Evolutionary conservation across 2,797 vertebrate species (phyloP), one percentile per base, ranked within the genome.

Genomic region (Tachyglossus aculeatus): DNA sequence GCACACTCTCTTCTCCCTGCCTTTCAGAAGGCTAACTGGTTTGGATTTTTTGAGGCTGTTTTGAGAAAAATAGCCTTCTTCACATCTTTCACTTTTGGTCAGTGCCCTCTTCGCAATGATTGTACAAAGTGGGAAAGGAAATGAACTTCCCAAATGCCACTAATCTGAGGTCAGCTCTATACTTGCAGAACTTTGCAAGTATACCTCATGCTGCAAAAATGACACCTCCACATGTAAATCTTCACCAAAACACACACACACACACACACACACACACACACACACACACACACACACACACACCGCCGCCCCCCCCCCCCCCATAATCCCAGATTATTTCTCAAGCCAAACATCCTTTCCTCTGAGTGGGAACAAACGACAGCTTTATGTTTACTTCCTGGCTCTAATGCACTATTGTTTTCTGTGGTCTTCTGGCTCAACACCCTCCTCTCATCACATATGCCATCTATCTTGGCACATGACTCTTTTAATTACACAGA

Each of bases 31-130:
- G 48, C 73, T 79, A 73, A 71, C 53, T 77, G 56, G 62, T 78
- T 88, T 90, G 80, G 80, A 71, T 80, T 34, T 53, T 50, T 55
- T 85, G 54, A 53, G 39, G 43, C 34, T 75, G 67, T 81, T 63
- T 71, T 83, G 58, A 70, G n/a, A 70, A 44, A 85, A 71, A 40
- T 56, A 60, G 40, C 9, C 44, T 45, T 37, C 0, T 4, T 27
- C 75, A n/a, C n/a, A n/a, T n/a, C n/a, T 64, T 67, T 19, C 54
- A 59, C 45, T 76, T 70, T 62, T 71, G 67, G 54, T 19, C 58
- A 21, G 58, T 50, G 37, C 6, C 24, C 22, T 36, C 67, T 39
- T n/a, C n/a, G n/a, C n/a, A n/a, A n/a, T 66, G n/a, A n/a, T n/a
- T 69, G 74, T 65, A 56, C 15, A 74, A 62, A 72, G 66, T 10